Evolutionary conservation across 2,888 invertebrate species (phyloP).

Genomic region (Augochlorella aurata): DNA sequence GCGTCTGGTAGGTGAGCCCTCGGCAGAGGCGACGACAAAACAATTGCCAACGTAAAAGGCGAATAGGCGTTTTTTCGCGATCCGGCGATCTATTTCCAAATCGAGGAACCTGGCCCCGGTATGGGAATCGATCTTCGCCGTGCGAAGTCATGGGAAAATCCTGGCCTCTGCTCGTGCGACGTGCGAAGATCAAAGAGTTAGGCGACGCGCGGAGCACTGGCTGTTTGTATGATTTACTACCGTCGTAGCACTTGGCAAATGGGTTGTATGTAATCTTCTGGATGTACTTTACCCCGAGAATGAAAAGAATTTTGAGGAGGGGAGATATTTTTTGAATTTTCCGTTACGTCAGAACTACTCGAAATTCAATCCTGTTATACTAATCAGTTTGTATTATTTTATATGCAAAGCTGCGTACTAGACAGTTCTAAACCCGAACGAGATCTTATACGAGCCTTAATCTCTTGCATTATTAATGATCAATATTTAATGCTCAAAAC

Average conservation of each 20-base stretch:
- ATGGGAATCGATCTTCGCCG: slow-evolving; percentile 38
- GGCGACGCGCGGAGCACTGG: background rate
- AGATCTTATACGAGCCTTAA: background rate
- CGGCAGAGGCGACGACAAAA: slow-evolving; percentile 66
- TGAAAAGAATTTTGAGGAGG: background rate
- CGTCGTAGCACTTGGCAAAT: no score
- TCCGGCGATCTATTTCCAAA: slow-evolving; percentile 62
- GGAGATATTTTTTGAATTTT: no score
- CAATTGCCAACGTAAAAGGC: slow-evolving; percentile 64
- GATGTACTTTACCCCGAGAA: background rate
- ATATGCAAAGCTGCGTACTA: background rate
- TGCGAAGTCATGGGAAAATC: slow-evolving; percentile 17
- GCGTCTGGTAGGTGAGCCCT: slow-evolving; percentile 35
- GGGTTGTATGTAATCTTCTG: background rate
- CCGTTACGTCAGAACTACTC: background rate
- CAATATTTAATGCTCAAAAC: no score
- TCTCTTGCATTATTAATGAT: background rate
- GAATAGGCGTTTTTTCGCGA: slow-evolving; percentile 60
- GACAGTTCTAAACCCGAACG: no score
- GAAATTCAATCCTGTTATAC: background rate
- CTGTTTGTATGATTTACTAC: background rate
- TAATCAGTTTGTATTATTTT: background rate
- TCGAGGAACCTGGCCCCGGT: slow-evolving; percentile 36
- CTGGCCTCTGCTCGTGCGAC: background rate
- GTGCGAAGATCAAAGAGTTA: background rate